phyloP scores from a whole-genome alignment of 2,797 vertebrate genomes.

The Myotis pilosus region DNA sequence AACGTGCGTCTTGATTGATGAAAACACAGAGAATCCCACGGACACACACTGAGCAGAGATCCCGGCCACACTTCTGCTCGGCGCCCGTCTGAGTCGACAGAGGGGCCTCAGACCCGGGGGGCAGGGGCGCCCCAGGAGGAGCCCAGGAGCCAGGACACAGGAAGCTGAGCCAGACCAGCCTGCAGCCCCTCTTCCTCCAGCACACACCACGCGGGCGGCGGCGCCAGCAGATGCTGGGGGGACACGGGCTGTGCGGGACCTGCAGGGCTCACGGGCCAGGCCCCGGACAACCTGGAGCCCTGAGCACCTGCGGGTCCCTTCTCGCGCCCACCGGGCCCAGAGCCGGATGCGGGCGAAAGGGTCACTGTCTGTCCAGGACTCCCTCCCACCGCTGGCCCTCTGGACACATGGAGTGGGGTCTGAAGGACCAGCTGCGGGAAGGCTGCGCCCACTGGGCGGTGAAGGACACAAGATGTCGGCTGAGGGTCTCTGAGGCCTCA shows the following conservation, averaged over 20 bases:
- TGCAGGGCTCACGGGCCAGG: background rate
- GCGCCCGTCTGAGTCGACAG: background rate
- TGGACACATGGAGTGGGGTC: fast-evolving
- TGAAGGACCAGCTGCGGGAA: background rate
- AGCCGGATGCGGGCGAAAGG: background rate
- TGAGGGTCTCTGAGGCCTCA: background rate
- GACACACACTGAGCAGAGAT: background rate
- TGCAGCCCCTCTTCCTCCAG: background rate
- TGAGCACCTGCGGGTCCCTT: background rate
- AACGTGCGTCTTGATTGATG: too few relatives aligned
- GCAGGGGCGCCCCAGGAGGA: background rate
- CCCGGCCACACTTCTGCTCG: fast-evolving
- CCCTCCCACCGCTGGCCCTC: background rate
- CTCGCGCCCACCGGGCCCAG: background rate
- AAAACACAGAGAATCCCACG: background rate
- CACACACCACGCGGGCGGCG: background rate
- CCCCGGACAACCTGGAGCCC: too few relatives aligned
- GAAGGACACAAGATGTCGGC: background rate
- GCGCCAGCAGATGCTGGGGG: background rate
- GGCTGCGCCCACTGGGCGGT: background rate
- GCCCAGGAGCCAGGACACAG: background rate
- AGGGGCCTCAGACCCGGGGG: background rate
- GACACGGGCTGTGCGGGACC: background rate
- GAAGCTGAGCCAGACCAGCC: background rate
- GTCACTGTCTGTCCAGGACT: background rate